Evolutionary conservation across 2,888 invertebrate genomes (phyloP), one percentile per base, ranked within the genome.

Genomic region (Dryobota labecula): DNA sequence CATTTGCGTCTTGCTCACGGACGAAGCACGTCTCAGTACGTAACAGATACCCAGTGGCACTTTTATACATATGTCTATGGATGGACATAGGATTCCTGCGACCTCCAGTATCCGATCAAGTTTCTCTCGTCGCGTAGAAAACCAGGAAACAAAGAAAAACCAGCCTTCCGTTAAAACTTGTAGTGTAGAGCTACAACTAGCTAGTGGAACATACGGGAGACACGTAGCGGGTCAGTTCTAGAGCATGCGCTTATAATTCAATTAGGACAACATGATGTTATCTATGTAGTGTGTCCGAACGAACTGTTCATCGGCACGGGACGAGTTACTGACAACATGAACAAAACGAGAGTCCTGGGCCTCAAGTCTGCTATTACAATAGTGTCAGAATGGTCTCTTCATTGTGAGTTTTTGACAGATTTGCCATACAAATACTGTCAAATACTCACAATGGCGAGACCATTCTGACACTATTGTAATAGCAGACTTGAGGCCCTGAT

Each of bases 181-280:
- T 56, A 53, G 63, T 24, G 30, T 24, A 47, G 53, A 54, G 51
- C 38, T 33, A 41, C 45, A n/a, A 67, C 38, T 61, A 51, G 51
- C 53, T 53, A 64, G 38, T 67, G 30, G 27, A 49, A 47, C 56
- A 33, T 60, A 47, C 45, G 61, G 67, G 53, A 24, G 58, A 53
- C 64, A 69, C 73, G 70, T 61, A 73, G 64, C 58, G 63, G 36
- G 33, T 24, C 80, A 54, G 47, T 51, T 30, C 65, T 73, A 70
- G 66, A 69, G 58, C 79, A 80, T 74, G 72, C 70, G 77, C 62
- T 75, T 76, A 67, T 88, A 88, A 88, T 88, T 87, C 66, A 88
- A 89, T 89, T 89, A 89, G 83, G 77, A 57, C 79, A 51, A 43
- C 54, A 53, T 49, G 58, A 38, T 20, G 45, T n/a, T 33, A 45